These are phyloP conservation scores for Nasonia oneida DNA, from an alignment of 2,888 invertebrate species.

Conservation along the genomic window DNA sequence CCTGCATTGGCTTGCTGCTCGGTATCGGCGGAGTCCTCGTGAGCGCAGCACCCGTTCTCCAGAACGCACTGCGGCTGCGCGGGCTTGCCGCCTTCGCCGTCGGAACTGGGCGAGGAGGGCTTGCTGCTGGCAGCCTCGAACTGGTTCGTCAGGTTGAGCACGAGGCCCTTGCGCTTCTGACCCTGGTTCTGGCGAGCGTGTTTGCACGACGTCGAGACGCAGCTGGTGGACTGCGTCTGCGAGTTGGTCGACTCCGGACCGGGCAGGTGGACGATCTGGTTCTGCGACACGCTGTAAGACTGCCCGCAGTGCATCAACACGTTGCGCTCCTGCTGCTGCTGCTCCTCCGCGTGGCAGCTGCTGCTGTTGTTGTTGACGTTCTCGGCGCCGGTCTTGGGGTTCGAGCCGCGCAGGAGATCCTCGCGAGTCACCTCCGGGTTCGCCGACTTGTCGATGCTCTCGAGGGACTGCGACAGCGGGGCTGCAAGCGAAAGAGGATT, in stretches of 20 bases:
- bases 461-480: constrained; percentile 85
- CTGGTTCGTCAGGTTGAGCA: constrained; percentile 81
- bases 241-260: constrained; percentile 80
- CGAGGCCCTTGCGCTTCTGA: constrained; percentile 79
- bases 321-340: constrained; percentile 85
- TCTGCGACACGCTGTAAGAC: constrained; percentile 94
- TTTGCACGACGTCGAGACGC: constrained; percentile 29
- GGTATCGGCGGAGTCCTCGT: constrained; percentile 57
- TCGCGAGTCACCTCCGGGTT: constrained; percentile 75
- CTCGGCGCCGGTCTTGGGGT: constrained; percentile 73
- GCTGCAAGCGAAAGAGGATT: constrained; percentile 68
- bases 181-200: constrained; percentile 80
- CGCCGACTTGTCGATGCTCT: constrained; percentile 81
- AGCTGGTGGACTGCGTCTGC: constrained; percentile 61
- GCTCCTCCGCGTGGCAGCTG: constrained; percentile 66
- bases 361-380: not conserved
- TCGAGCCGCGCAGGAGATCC: constrained; percentile 73
- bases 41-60: constrained; percentile 60
- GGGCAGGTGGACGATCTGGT: constrained; percentile 92
- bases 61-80: constrained; percentile 56
- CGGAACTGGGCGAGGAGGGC: constrained; percentile 75
- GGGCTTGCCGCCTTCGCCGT: constrained; percentile 59
- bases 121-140: constrained; percentile 80
- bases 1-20: constrained; percentile 33
- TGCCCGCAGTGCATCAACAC: constrained; percentile 92